phyloP scores from a whole-genome alignment of 1,140 invertebrate genomes.

The Aleiodes sp. region DNA sequence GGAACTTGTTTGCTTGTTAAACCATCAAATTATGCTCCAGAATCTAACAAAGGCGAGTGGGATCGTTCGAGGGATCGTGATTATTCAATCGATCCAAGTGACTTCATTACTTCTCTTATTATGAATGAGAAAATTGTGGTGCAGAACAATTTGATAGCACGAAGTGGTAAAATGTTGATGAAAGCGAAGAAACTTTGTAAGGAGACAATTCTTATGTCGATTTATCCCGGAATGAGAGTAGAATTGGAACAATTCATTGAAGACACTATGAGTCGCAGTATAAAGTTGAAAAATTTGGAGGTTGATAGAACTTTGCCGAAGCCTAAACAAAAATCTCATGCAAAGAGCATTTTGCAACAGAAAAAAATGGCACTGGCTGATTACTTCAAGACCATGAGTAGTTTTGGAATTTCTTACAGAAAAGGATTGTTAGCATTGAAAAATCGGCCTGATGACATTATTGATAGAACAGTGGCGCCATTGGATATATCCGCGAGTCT shows the following conservation, averaged over 20 bases:
- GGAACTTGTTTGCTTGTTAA: constrained; percentile 48
- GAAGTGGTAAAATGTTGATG: constrained; percentile 59
- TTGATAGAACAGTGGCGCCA: constrained; percentile 66
- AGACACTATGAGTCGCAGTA: constrained; percentile 72
- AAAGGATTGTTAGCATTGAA: constrained; percentile 71
- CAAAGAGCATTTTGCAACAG: constrained; percentile 82
- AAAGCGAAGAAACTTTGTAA: constrained; percentile 74
- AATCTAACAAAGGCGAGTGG: constrained; percentile 40
- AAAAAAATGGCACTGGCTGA: constrained; percentile 85
- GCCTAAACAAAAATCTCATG: constrained; percentile 81
- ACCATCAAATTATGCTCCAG: constrained; percentile 33
- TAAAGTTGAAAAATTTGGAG: constrained; percentile 72
- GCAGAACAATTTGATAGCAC: constrained; percentile 40
- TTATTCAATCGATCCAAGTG: constrained; percentile 36
- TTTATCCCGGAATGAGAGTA: constrained; percentile 69
- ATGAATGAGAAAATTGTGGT: background rate
- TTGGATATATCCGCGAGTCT: constrained; percentile 70
- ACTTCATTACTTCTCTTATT: constrained; percentile 43
- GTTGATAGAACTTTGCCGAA: constrained; percentile 72
- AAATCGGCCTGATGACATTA: constrained; percentile 50
- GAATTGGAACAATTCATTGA: constrained; percentile 74
- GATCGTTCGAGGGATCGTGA: constrained; percentile 34
- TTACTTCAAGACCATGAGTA: constrained; percentile 80
- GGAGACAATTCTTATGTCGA: constrained; percentile 67
- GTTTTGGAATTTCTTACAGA: constrained; percentile 82